Base-by-base conservation (phyloP, 2,797 vertebrate species). In the Manis crassicaudata region DNA sequence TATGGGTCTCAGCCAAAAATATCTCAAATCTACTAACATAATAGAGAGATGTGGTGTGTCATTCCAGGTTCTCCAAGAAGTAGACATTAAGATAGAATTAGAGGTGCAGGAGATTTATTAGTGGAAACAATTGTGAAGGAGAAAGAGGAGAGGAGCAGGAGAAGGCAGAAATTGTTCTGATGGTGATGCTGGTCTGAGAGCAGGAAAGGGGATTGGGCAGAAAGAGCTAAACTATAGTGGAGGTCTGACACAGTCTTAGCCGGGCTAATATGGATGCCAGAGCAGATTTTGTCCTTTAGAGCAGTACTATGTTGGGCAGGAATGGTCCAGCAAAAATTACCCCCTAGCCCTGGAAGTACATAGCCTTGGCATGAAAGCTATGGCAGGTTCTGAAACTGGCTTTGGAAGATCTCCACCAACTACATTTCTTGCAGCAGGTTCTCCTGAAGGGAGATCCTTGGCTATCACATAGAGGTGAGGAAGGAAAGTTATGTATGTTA, bases 391-490 rank as follows among this genome's bases (percentile, higher is more conserved):
- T 77, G n/a, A 90, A 73, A 54, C 32, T 3, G 35, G 83, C 29
- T 80, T 84, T 46, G 23, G 29, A 68, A n/a, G 1, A 75, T 65
- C 12, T 54, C n/a, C 1, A 60, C 17, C 35, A 79, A 2, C 25
- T 50, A n/a, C 5, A 1, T 17, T 89, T 35, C 56, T 20, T 40
- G n/a, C 3, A 27, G 43, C 46, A 56, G 5, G 0, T 92, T 83
- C n/a, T 93, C 63, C 43, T 35, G n/a, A 95, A 75, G 35, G 60
- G 17, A 63, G 4, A 60, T 35, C 27, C 13, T 79, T 65, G 56
- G 23, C 2, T 23, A 12, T n/a, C 40, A 46, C 6, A 0, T 0
- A 1, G 32, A 46, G 18, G 21, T 43, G 35, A 54, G 65, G 23
- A 52, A 25, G 7, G 17, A 82, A 84, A 40, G n/a, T 3, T 87